Conservation (phyloP, 2,113 vertebrate species). For the Aptenodytes forsteri region DNA sequence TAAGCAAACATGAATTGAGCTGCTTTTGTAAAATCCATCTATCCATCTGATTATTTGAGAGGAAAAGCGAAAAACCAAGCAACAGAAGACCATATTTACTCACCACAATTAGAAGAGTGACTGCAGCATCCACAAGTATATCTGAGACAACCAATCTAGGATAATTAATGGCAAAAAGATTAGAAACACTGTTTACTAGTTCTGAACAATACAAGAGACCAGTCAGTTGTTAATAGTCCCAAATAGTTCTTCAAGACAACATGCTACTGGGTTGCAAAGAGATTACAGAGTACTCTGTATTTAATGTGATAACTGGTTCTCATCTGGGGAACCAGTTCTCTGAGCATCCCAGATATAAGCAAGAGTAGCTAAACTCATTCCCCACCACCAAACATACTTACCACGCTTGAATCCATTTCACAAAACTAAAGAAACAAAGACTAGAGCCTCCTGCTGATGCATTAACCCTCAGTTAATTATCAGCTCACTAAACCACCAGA, state of each 20-base stretch:
- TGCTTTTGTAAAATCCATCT: neutral
- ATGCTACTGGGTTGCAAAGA: neutral
- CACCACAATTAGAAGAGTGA: neutral
- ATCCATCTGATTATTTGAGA: neutral
- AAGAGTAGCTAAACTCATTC: neutral
- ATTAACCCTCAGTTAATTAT: neutral
- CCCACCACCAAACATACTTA: neutral
- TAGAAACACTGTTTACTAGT: neutral
- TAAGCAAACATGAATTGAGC: neutral
- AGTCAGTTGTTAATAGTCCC: neutral
- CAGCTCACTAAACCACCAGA: neutral
- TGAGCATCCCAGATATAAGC: neutral
- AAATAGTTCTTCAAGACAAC: neutral
- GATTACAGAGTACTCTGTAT: neutral
- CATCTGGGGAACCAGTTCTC: neutral
- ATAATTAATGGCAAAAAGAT: neutral
- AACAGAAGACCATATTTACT: neutral
- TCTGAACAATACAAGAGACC: neutral
- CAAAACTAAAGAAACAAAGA: neutral
- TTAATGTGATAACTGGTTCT: neutral
- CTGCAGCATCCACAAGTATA: neutral
- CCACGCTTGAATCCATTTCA: neutral
- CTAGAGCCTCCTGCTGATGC: neutral
- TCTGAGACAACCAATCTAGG: neutral
- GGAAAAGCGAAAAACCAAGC: neutral